Evolutionary conservation across 2,888 invertebrate species (phyloP).

Genomic region (Coelinius sp.): DNA sequence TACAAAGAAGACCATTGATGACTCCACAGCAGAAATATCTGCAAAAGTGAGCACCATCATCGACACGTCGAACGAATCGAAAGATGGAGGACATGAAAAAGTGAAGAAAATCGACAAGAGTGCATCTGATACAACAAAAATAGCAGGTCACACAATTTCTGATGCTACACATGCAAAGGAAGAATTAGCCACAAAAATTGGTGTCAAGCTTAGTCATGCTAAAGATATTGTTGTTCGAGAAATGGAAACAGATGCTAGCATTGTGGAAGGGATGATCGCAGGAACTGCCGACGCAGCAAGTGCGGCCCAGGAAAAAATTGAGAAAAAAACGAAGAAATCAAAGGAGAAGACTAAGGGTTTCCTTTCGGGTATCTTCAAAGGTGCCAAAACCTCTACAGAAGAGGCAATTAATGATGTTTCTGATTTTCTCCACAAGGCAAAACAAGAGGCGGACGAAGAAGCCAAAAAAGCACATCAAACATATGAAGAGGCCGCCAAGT

Average conservation of each 20-base stretch:
- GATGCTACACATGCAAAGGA: constrained; percentile 73
- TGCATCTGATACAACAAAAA: constrained; percentile 70
- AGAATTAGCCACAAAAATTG: constrained; percentile 37
- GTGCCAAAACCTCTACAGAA: constrained; percentile 46
- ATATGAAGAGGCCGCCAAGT: constrained; percentile 39
- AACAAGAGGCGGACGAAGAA: constrained; percentile 50
- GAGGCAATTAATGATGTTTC: constrained; percentile 44
- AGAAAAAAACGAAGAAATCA: constrained; percentile 44
- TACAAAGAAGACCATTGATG: constrained; percentile 41
- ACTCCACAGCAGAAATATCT: constrained; percentile 32
- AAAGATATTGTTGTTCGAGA: constrained; percentile 29
- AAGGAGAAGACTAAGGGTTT: constrained; percentile 48
- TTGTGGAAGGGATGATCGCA: constrained; percentile 41
- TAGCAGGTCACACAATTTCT: constrained; percentile 69
- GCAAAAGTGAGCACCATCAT: constrained; percentile 51
- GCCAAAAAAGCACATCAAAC: constrained; percentile 33
- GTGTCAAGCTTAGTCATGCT: constrained; percentile 27
- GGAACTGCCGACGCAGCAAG: constrained; percentile 8
- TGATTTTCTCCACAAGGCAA: constrained; percentile 48
- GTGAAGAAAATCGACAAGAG: constrained; percentile 67
- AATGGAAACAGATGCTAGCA: constrained; percentile 39
- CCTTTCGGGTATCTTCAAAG: constrained; percentile 49
- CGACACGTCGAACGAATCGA: not conserved
- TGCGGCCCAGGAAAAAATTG: constrained; percentile 41
- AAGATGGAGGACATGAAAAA: constrained; percentile 70